Evolutionary conservation across 2,113 vertebrate species (phyloP).

Genomic region (Gallinago undulata): DNA sequence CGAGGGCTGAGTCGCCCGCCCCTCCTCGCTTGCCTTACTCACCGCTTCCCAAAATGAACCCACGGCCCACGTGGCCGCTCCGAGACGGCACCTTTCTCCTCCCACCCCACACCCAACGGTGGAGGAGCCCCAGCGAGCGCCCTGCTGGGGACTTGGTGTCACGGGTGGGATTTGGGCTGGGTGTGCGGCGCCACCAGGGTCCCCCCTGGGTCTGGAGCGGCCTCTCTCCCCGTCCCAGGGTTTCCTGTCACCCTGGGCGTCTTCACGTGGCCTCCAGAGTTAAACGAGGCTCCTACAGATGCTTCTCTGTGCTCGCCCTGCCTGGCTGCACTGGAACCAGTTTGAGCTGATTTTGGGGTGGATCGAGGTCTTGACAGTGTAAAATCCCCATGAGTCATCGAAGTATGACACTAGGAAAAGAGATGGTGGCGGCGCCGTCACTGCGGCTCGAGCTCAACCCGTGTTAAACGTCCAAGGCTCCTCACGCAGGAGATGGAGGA

Average conservation of each 20-base stretch:
- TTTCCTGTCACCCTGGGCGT: neutral
- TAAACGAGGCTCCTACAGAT: neutral
- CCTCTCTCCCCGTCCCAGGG: neutral
- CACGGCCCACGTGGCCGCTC: neutral
- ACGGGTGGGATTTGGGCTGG: neutral
- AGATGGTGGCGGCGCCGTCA: neutral
- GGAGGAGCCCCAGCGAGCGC: neutral
- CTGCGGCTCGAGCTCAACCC: neutral
- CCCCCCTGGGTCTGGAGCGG: neutral
- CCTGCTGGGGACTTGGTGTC: rapidly evolving
- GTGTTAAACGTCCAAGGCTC: rapidly evolving
- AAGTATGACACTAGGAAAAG: too few species aligned
- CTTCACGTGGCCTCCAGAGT: neutral
- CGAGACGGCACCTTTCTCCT: neutral
- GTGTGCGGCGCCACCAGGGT: rapidly evolving
- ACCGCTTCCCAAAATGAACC: neutral
- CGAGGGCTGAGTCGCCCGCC: neutral
- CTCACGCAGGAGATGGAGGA: rapidly evolving
- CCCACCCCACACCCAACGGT: neutral
- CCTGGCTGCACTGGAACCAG: neutral
- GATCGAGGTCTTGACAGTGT: neutral
- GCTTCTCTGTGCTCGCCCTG: neutral
- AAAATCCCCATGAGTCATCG: neutral
- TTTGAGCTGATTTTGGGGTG: neutral
- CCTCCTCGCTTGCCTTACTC: neutral